These are phyloP conservation scores for Caenorhabditis afra DNA, from an alignment of 2,888 invertebrate genomes.

Conservation along the genomic window DNA sequence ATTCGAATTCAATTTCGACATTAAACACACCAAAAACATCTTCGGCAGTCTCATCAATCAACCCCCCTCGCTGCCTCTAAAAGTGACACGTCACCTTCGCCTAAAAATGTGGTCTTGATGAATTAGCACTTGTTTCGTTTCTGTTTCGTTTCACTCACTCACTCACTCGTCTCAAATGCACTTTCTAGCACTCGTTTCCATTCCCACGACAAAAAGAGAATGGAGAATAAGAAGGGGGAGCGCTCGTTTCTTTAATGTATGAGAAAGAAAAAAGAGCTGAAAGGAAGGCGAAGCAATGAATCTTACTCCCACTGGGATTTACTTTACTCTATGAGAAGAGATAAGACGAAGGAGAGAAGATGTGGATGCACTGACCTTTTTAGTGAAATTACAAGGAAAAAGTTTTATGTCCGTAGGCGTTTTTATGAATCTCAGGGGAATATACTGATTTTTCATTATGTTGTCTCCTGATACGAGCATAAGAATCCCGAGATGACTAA, in stretches of 20 bases:
- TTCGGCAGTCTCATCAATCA: too few species aligned
- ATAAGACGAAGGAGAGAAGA: conserved; percentile 3
- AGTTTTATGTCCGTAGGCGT: neutral
- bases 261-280: neutral
- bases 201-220: too few species aligned
- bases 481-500: neutral
- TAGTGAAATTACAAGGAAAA: conserved; percentile 4
- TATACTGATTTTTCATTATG: neutral
- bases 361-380: conserved; percentile 2
- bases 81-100: too few species aligned
- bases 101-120: too few species aligned
- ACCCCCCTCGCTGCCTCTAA: too few species aligned
- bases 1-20: too few species aligned
- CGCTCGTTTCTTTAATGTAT: too few species aligned
- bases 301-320: conserved; percentile 6
- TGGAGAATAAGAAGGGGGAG: too few species aligned
- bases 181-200: too few species aligned
- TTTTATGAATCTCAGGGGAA: neutral
- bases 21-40: too few species aligned
- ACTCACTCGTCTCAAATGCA: neutral
- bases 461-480: neutral
- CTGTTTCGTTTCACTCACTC: neutral
- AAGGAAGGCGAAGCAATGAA: conserved; percentile 22
- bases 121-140: conserved; percentile 5
- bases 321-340: neutral